Base-by-base conservation (phyloP, 1,140 invertebrate genomes). In the Caenorhabditis tropicalis region DNA sequence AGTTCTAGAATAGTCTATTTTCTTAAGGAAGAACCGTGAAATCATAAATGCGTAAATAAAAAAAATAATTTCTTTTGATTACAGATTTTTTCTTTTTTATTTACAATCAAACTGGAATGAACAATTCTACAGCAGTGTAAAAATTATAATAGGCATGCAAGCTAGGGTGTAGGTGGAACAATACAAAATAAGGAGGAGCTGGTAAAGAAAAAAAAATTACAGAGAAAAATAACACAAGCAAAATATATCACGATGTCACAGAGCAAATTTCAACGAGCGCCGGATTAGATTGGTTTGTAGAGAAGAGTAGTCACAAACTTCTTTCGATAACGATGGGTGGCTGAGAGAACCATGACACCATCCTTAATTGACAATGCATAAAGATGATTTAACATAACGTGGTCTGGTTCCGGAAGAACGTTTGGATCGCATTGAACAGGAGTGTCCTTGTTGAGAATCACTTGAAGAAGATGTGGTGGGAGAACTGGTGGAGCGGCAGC, bases 301-400 rank as follows among this genome's bases (percentile, higher is more conserved):
- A 99, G 93, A n/a, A 99, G 92, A 5, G 98, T 99, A 9, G 98
- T 99, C 12, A 99, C 98, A 93, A 98, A 99, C 94, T 99, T 99
- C 93, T 98, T 98, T 74, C 96, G 94, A 92, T 98, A 99, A 12
- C 87, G 93, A 92, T 98, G 96, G 12, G 97, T 98, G 1, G 96
- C 96, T 90, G 96, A 97, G 3, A 99, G 92, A 33, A 99, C 98
- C 96, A 99, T 99, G 1, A 99, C 97, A 53, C 97, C 97, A 92
- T 99, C 97, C 93, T 99, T 98, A 89, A 99, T 99, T 49, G 96
- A 98, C 82, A 99, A 93, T 21, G 98, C 98, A 93, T 99, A 99
- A n/a, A 99, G 92, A 93, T 99, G 98, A 92, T 99, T 99, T 87
- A 99, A 93, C 97, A 99, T 99, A 1, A 99, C 97, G 92, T 99